phyloP scores from a whole-genome alignment of 2,113 vertebrate species.

The Platycercus adscitus region DNA sequence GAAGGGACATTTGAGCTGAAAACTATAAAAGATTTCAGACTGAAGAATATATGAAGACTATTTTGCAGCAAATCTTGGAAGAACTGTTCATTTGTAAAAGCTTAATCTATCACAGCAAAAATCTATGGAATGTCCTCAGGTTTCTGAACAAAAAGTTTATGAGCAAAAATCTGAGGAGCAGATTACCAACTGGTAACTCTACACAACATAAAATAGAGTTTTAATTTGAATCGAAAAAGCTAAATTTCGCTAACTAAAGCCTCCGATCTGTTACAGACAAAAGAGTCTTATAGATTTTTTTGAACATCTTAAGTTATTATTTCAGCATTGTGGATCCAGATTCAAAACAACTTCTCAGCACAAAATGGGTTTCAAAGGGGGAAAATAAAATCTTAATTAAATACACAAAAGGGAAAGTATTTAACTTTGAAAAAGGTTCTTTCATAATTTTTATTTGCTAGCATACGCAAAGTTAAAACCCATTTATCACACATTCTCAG shows the following conservation, averaged over 20 bases:
- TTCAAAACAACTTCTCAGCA: not conserved
- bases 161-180: not conserved
- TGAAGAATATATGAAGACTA: not conserved
- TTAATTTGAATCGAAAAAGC: not conserved
- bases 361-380: not conserved
- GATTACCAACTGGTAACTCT: not conserved
- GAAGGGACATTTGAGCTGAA: not conserved
- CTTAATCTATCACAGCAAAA: not conserved
- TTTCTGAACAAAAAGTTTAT: not conserved
- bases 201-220: not conserved
- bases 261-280: not conserved
- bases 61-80: not conserved
- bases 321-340: not conserved
- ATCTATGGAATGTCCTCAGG: not conserved
- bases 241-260: not conserved
- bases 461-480: not conserved
- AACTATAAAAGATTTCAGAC: not conserved
- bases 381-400: not conserved
- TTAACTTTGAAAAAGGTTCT: not conserved
- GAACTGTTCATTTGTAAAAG: not conserved
- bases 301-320: not conserved
- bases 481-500: not conserved
- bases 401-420: not conserved
- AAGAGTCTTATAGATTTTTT: not conserved
- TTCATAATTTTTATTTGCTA: not conserved